These are phyloP conservation scores for Coenobita brevimanus DNA, from an alignment of 1,140 invertebrate genomes.

Conservation along the genomic window DNA sequence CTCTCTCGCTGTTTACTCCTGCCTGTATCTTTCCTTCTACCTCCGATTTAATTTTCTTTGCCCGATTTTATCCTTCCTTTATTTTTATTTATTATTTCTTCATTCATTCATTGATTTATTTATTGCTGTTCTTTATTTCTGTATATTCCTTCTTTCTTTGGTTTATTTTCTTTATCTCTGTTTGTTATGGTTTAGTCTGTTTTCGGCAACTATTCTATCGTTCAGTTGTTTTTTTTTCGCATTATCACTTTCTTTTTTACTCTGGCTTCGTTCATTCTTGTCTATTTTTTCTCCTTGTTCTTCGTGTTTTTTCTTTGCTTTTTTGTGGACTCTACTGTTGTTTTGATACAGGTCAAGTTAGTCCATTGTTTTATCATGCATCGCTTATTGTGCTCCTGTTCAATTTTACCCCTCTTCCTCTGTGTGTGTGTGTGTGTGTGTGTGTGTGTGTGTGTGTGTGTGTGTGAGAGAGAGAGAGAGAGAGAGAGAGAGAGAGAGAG, in stretches of 20 bases:
- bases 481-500: constrained; percentile 4
- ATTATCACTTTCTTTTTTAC: neutral
- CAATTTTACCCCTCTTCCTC: too few species aligned
- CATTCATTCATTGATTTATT: neutral
- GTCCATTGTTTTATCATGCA: neutral
- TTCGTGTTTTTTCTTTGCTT: neutral
- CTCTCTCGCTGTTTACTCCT: neutral
- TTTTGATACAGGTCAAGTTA: neutral
- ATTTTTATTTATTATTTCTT: neutral
- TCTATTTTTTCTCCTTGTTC: neutral
- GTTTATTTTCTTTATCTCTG: neutral
- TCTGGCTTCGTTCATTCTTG: neutral
- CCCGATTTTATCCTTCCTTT: neutral
- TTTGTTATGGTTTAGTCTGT: neutral
- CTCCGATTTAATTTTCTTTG: neutral
- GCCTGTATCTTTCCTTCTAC: neutral
- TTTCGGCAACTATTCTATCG: neutral
- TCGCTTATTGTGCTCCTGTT: neutral
- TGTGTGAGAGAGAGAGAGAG: neutral
- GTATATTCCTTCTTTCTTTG: neutral
- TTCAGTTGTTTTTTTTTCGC: neutral
- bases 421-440: constrained; percentile 7
- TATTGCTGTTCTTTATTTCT: neutral
- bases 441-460: constrained; percentile 5
- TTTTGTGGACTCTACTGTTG: neutral